These are phyloP conservation scores for Tenthredo amoena DNA, from an alignment of 2,888 invertebrate species.

Conservation along the genomic window DNA sequence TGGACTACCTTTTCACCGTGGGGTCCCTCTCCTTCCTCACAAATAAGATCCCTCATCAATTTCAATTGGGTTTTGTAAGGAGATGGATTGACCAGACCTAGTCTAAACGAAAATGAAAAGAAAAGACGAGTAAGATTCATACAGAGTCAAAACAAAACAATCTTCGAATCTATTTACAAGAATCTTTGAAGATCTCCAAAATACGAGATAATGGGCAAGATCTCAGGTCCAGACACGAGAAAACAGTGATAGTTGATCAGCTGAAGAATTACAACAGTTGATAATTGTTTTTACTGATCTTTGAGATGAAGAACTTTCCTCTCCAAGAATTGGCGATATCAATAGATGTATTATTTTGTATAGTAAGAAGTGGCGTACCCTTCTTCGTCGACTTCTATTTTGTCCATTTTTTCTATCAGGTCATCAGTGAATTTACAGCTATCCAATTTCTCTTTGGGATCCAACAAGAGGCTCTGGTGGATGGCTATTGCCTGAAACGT, in stretches of 20 bases:
- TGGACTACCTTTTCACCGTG: conserved; percentile 79
- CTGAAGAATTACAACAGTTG: background rate
- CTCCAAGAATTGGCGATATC: background rate
- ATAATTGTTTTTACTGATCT: background rate
- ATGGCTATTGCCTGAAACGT: conserved; percentile 80
- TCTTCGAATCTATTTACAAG: background rate
- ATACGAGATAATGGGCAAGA: background rate
- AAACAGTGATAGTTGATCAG: background rate
- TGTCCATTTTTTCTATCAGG: conserved; percentile 80
- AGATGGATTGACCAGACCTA: conserved; percentile 74
- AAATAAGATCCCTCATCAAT: conserved; percentile 79
- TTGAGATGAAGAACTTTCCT: background rate
- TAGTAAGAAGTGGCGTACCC: conserved; percentile 68
- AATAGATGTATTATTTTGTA: background rate
- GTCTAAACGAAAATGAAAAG: conserved; percentile 61
- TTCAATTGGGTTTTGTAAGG: conserved; percentile 81
- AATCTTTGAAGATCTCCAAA: background rate
- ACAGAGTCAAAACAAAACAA: background rate
- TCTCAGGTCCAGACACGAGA: background rate
- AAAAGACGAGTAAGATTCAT: background rate
- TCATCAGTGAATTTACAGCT: conserved; percentile 78
- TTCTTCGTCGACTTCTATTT: conserved; percentile 78
- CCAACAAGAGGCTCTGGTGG: conserved; percentile 79
- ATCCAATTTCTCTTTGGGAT: conserved; percentile 79
- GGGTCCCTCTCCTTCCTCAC: conserved; percentile 74